Evolutionary conservation across 2,113 vertebrate species (phyloP).

Genomic region (Heterochromis multidens): DNA sequence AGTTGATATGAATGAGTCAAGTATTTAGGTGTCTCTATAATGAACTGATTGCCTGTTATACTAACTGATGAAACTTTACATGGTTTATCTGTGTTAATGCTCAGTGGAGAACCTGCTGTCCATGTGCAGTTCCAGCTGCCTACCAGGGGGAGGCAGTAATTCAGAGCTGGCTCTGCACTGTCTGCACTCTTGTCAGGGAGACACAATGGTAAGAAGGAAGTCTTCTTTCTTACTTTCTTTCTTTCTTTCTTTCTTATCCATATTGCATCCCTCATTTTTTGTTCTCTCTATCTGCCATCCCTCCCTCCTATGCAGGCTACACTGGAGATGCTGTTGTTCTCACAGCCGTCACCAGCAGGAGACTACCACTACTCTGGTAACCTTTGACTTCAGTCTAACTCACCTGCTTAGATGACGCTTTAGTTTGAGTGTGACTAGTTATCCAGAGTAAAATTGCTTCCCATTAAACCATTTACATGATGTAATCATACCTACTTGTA

Average conservation of each 20-base stretch:
- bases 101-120: slow-evolving; percentile 76
- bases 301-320: slow-evolving; percentile 61
- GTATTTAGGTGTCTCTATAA: not conserved
- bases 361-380: slow-evolving; percentile 79
- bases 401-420: not conserved
- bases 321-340: slow-evolving; percentile 74
- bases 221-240: not conserved
- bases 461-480: not conserved
- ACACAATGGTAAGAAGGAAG: slow-evolving; percentile 67
- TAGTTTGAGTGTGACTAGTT: not conserved
- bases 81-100: not conserved
- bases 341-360: slow-evolving; percentile 53
- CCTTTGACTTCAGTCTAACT: not conserved
- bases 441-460: not conserved
- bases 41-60: not conserved
- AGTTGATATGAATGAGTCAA: not conserved
- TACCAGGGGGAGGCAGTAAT: slow-evolving; percentile 80
- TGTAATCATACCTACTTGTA: not conserved
- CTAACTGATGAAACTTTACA: not conserved
- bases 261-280: slow-evolving; percentile 9
- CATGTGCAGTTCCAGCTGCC: slow-evolving; percentile 76
- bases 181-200: slow-evolving; percentile 66
- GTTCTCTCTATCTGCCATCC: not conserved
- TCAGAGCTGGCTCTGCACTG: slow-evolving; percentile 78
- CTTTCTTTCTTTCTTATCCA: not conserved